Conservation (phyloP, 2,113 vertebrate genomes). For the Antigone vipio region DNA sequence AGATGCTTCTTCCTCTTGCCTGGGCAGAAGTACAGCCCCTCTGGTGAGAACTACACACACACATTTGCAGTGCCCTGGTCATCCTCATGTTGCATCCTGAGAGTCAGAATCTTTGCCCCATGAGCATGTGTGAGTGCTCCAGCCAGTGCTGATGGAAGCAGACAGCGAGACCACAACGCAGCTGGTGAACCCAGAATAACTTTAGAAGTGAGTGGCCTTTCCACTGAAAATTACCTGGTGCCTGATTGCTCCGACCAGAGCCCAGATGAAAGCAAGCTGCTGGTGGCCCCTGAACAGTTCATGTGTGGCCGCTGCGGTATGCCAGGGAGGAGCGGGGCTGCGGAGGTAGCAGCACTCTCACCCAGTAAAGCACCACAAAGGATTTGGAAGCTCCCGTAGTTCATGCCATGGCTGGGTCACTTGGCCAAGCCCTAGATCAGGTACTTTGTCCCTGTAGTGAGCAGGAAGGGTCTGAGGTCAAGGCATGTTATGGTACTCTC, state of each 20-base stretch:
- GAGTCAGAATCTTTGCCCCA: background rate
- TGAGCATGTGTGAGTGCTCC: background rate
- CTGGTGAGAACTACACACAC: background rate
- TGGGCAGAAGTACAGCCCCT: background rate
- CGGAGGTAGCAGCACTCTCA: accelerated
- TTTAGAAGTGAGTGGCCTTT: background rate
- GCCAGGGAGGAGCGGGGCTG: accelerated
- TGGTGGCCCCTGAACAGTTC: too few species aligned
- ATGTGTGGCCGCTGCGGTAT: background rate
- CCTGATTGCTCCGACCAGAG: background rate
- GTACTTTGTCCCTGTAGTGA: background rate
- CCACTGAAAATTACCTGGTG: background rate
- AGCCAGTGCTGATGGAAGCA: background rate
- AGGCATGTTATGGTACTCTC: accelerated
- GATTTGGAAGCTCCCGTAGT: background rate
- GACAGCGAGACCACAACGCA: background rate
- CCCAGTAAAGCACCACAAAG: background rate
- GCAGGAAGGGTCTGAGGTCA: background rate
- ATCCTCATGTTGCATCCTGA: background rate
- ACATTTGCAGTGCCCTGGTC: background rate
- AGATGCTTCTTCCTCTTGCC: background rate
- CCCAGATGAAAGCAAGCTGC: background rate
- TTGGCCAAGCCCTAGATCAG: background rate
- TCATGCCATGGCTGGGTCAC: background rate
- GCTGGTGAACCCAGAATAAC: background rate